These are phyloP conservation scores for Melanerpes formicivorus DNA, from an alignment of 2,113 vertebrate genomes.

Conservation along the genomic window DNA sequence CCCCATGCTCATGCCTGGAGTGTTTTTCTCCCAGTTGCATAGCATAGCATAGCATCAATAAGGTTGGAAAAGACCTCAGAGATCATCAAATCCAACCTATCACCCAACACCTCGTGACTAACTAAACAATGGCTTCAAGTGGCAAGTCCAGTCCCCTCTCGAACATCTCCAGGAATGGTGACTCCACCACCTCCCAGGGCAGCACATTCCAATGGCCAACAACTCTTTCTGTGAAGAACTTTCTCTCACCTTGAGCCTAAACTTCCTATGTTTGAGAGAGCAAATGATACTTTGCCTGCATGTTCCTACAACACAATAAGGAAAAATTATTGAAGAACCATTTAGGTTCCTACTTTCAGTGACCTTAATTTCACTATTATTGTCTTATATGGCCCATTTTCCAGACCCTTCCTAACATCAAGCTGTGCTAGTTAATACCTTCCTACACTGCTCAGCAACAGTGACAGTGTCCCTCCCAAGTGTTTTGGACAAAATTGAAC, in stretches of 20 bases:
- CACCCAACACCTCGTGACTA: too few species aligned
- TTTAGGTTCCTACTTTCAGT: not conserved
- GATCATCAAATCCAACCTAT: too few species aligned
- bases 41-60: too few species aligned
- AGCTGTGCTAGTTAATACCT: not conserved
- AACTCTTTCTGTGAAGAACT: too few species aligned
- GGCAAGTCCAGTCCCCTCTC: too few species aligned
- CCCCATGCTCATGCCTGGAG: not conserved
- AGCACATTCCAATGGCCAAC: too few species aligned
- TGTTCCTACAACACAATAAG: not conserved
- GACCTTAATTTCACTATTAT: not conserved
- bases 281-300: not conserved
- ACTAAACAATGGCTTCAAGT: too few species aligned
- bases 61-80: too few species aligned
- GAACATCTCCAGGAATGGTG: too few species aligned
- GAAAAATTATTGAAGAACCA: not conserved
- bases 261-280: not conserved
- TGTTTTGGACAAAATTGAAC: constrained; percentile 4
- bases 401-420: not conserved
- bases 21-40: not conserved
- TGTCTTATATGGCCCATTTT: not conserved
- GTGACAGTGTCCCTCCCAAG: not conserved
- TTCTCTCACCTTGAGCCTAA: too few species aligned
- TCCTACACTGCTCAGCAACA: not conserved
- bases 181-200: too few species aligned